Base-by-base conservation (phyloP, 2,888 invertebrate genomes). In the Trypoxylon attenuatum region DNA sequence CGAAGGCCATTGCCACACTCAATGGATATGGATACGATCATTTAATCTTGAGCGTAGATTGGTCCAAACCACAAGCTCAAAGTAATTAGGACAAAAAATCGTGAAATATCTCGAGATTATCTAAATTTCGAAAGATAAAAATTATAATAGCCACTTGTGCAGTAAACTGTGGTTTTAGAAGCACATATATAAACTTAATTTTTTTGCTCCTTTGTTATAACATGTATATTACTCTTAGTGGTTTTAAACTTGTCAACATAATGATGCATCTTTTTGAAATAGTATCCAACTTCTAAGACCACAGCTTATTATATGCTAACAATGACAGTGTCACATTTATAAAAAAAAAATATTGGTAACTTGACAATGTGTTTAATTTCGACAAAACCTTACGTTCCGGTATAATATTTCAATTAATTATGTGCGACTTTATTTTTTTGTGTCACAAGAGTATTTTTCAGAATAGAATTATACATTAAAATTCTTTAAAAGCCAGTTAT, bases 1-100 rank as follows among this genome's bases (percentile, higher is more conserved):
- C 95, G 2, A 92, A 94, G 79, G 99, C 99, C 58, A 98, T 99
- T 82, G 90, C 92, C 64, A 91, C 91, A 52, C 91, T 99, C 10
- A 94, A 98, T 83, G 98, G 98, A 0, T 94, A 96, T 85, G 98
- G 98, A 68, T 99, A 98, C 86, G 98, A 99, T 88, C 98, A 99
- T 89, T 92, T 99, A 77, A 99, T 99, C 87, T 90, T 99, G 53
- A 96, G 93, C 87, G 99, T 98, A n/a, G 98, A 99, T 89, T 99
- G 98, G 98, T 98, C 98, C 0, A 98, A 97, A 85, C 95, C 95
- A 39, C 93, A 92, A 66, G 87, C 77, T 1, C 80, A 78, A 60
- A 86, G 61, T 52, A 85, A 81, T 62, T 80, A 73, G 80, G 23
- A 2, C n/a, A 15, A 3, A 41, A 47, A 27, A 42, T n/a, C n/a